Base-by-base conservation (phyloP, 2,113 vertebrate species). In the Syrrhaptes paradoxus region DNA sequence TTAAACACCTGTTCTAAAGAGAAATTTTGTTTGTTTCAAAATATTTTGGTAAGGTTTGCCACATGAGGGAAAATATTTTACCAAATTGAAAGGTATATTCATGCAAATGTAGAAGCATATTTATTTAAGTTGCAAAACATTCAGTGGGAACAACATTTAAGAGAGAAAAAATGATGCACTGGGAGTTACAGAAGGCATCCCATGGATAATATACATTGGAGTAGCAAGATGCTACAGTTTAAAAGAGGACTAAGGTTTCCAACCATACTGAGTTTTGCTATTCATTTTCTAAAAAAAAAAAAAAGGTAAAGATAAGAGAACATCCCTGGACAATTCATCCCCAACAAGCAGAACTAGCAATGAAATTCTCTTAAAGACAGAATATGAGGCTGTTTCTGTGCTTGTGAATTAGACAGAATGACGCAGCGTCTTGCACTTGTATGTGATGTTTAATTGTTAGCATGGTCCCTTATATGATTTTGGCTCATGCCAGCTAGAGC, bases 401-500 rank as follows among this genome's bases (percentile, higher is more conserved):
- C 48, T 16, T 54, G 15, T 58, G 36, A 51, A 17, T 58, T 12
- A 67, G 17, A 7, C 15, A 18, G 48, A 10, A 20, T 61, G 32
- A 11, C 11, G 17, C n/a, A 36, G 14, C 82, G 52, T 45, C 21
- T 75, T 59, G n/a, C 36, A 17, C 38, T 31, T 38, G 5, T 12
- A 1, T 1, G 11, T 11, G 45, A 21, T 13, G 31, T 52, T 62
- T 65, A 66, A 31, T 3, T 81, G 54, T 49, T 74, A 48, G 2
- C 6, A 9, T 1, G 2, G 28, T 49, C 32, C 28, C 49, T 32
- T 31, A 5, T 45, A n/a, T 3, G 21, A 1, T 14, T 31, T 52
- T 26, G 46, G 14, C 17, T 83, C 9, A 6, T 29, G 31, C 15
- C 55, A 71, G 31, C 43, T 77, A 15, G 34, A 0, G 0, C 17